phyloP scores from a whole-genome alignment of 2,797 vertebrate species.

The Psittacula echo region DNA sequence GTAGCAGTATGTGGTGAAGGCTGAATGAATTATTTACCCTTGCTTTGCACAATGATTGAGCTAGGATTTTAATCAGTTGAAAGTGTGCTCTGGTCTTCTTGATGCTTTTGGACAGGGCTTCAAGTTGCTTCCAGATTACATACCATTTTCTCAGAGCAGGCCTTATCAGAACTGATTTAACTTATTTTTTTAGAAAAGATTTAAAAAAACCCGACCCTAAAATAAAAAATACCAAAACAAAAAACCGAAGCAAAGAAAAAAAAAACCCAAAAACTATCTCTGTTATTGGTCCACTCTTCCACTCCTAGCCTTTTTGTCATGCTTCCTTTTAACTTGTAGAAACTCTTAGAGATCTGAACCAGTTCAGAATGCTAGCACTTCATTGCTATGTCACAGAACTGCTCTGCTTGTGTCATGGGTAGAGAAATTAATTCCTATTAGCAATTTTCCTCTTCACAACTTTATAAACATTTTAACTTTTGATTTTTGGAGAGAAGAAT shows the following conservation, averaged over 20 bases:
- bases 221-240: not conserved
- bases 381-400: not conserved
- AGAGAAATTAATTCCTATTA: not conserved
- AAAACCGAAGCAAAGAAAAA: not conserved
- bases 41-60: not conserved
- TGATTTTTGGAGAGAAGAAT: not conserved
- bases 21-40: not conserved
- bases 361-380: not conserved
- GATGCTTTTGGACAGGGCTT: not conserved
- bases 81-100: not conserved
- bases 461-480: not conserved
- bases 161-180: not conserved
- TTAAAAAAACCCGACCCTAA: not conserved
- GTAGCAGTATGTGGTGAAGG: not conserved
- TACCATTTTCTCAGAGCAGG: not conserved
- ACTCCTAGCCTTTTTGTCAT: not conserved
- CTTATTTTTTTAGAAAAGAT: not conserved
- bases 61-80: not conserved
- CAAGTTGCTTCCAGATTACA: not conserved
- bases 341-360: not conserved
- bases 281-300: not conserved
- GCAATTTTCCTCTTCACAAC: not conserved
- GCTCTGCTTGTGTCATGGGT: not conserved
- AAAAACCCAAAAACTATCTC: fast-evolving
- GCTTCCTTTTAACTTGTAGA: not conserved